Evolutionary conservation across 1,140 invertebrate species (phyloP), one percentile per base, ranked within the genome.

Genomic region (Magallana angulata): DNA sequence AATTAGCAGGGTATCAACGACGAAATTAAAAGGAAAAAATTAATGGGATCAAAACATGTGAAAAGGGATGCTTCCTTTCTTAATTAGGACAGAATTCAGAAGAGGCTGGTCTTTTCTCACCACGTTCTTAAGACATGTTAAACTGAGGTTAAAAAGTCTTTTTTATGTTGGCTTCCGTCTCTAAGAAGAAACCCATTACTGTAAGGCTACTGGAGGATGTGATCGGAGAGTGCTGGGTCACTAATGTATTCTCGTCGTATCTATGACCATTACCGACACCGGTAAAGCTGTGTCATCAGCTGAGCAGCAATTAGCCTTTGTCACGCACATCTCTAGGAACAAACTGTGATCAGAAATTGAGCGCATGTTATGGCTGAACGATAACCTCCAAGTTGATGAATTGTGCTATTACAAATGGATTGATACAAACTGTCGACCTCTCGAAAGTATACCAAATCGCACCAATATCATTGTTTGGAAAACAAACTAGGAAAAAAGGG

Each of bases 11-110:
- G 24, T 18, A 36, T 30, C 18, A 76, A 24, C 8, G 18, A 76
- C 24, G 24, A 30, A 76, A 30, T 76, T 18, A 11, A 12, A 62
- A 18, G 24, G 36, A 68, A 24, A 24, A 68, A 76, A 76, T 11
- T 30, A 76, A 76, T 76, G 68, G 18, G 24, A 76, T 76, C 24
- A 24, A 71, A 24, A 76, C 8, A 76, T 30, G 8, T 8, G 68
- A 12, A 76, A 76, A 76, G 24, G 36, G 68, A 76, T 36, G 68
- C 24, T 76, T 76, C 60, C 68, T 30, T 18, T 30, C 68, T 76
- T 76, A 30, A 76, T 76, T 76, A 76, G 36, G 68, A 7, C 16
- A 76, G 68, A 36, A 64, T n/a, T 64, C 60, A 64, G 18, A 64
- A 64, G 60, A 64, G 60, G 18, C 18, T 64, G 68, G 4, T 76